Evolutionary conservation across 2,797 vertebrate genomes (phyloP).

Genomic region (Aphelocoma californica): DNA sequence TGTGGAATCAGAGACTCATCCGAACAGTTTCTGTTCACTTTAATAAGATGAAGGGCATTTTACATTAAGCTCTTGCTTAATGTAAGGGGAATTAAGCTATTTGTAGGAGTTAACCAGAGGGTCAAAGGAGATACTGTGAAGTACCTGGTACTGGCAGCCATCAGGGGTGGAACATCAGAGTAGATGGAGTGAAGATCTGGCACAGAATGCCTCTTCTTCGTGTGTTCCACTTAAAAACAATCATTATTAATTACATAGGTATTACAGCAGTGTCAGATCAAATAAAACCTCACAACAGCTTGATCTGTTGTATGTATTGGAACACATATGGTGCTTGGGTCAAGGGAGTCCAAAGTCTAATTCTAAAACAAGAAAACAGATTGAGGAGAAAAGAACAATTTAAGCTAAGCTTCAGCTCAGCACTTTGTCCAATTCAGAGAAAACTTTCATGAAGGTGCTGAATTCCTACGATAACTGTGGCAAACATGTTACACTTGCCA

Average conservation of each 20-base stretch:
- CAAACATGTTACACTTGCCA: not conserved
- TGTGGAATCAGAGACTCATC: not conserved
- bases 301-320: not conserved
- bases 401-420: not conserved
- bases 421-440: not conserved
- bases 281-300: not conserved
- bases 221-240: not conserved
- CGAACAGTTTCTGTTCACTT: not conserved
- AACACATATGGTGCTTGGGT: not conserved
- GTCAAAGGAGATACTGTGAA: not conserved
- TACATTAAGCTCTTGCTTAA: not conserved
- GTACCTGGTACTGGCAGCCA: not conserved
- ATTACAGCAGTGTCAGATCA: not conserved
- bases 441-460: not conserved
- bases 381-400: not conserved
- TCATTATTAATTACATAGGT: not conserved
- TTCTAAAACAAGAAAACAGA: not conserved
- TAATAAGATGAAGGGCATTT: not conserved
- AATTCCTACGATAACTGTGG: not conserved
- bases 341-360: not conserved
- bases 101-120: not conserved
- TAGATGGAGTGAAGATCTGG: not conserved
- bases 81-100: not conserved
- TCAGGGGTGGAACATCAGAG: not conserved
- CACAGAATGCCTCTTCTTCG: not conserved